Conservation (phyloP, 2,113 vertebrate genomes). For the Bufo bufo region DNA sequence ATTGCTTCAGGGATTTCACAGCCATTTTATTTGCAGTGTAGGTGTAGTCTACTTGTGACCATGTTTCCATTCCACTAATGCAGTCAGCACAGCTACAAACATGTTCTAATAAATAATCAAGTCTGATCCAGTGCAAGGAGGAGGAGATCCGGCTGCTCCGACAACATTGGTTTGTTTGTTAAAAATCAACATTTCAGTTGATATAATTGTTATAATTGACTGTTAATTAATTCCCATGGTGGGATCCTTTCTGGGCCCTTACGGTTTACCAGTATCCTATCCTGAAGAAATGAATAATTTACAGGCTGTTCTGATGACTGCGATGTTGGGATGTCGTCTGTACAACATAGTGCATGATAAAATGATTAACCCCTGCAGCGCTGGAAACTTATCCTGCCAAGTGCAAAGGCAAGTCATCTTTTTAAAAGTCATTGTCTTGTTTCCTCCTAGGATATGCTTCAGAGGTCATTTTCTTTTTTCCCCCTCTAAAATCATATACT, state of each 20-base stretch:
- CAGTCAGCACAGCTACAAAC: not conserved
- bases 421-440: not conserved
- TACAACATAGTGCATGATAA: slow-evolving; percentile 64
- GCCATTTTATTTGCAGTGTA: no score
- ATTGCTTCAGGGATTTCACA: no score
- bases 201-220: slow-evolving; percentile 91
- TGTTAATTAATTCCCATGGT: slow-evolving; percentile 94
- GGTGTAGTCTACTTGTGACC: no score
- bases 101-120: not conserved
- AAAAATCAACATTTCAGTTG: slow-evolving; percentile 85
- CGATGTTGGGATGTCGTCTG: slow-evolving; percentile 72
- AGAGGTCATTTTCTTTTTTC: slow-evolving; percentile 22
- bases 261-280: slow-evolving; percentile 80
- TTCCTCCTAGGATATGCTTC: not conserved
- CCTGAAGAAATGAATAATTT: slow-evolving; percentile 83
- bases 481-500: slow-evolving; percentile 15
- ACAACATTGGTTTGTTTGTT: slow-evolving; percentile 71
- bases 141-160: not conserved
- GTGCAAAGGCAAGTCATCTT: not conserved
- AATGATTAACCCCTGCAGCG: slow-evolving; percentile 60
- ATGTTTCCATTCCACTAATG: no score
- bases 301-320: slow-evolving; percentile 71
- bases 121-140: not conserved
- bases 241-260: slow-evolving; percentile 81
- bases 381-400: not conserved